Evolutionary conservation across 2,113 vertebrate species (phyloP).

Genomic region (Mugil cephalus): DNA sequence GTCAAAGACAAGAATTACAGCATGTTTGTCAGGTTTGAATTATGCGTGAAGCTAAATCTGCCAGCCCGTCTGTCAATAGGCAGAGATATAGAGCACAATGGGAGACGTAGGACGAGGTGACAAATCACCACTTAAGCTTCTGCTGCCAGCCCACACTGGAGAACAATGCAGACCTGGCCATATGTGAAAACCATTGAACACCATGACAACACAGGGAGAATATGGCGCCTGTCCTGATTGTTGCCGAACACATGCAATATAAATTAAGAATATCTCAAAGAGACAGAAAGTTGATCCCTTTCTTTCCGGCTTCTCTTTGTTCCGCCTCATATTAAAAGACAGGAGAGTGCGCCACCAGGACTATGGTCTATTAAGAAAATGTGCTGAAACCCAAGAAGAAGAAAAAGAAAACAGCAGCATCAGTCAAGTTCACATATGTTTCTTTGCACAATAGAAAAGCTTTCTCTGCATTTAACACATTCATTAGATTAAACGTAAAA

Average conservation of each 20-base stretch:
- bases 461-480: too few relatives aligned
- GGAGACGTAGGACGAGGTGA: constrained; percentile 70
- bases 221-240: constrained; percentile 30
- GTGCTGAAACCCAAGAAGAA: background rate
- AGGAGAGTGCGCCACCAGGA: background rate
- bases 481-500: too few relatives aligned
- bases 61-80: constrained; percentile 50
- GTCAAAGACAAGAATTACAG: constrained; percentile 8
- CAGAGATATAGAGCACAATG: constrained; percentile 48
- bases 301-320: background rate
- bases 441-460: too few relatives aligned
- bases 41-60: constrained; percentile 49
- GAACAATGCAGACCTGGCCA: constrained; percentile 61
- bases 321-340: background rate
- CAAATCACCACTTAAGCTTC: constrained; percentile 74
- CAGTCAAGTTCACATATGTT: too few relatives aligned
- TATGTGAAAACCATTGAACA: constrained; percentile 46
- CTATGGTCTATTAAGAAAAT: background rate
- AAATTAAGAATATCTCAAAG: constrained; percentile 34
- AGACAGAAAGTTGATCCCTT: background rate
- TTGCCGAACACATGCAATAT: constrained; percentile 27
- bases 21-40: constrained; percentile 50
- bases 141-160: constrained; percentile 67
- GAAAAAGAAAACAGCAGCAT: background rate
- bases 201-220: constrained; percentile 46